Percentiles rank a stretch among this genome's conserved stretches.
Conservation (phyloP, 2,888 invertebrate species). For the Bursaphelenchus okinawaensis region DNA sequence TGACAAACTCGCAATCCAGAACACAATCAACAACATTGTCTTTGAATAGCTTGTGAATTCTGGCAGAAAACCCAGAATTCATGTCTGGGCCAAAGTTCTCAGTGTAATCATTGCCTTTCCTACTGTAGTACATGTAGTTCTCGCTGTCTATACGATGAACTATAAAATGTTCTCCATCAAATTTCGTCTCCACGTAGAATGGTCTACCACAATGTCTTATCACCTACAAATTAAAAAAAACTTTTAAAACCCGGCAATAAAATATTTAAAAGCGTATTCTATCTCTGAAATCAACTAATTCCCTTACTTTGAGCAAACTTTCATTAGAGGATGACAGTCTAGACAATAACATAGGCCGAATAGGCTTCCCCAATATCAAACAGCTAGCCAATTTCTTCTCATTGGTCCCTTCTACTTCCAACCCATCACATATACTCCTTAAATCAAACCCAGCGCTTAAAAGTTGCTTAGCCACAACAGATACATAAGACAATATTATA, state of each 20-base stretch:
- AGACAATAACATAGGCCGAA: conserved; percentile 8
- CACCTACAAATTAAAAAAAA: conserved; percentile 21
- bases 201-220: conserved; percentile 33
- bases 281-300: background rate
- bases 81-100: conserved; percentile 37
- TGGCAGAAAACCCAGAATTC: conserved; percentile 31
- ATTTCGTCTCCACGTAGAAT: conserved; percentile 51
- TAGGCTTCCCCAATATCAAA: conserved; percentile 1
- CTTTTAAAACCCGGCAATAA: conserved; percentile 3
- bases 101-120: conserved; percentile 45
- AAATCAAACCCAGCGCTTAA: background rate
- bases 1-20: conserved; percentile 50
- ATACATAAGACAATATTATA: background rate
- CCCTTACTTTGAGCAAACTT: background rate
- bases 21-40: conserved; percentile 33
- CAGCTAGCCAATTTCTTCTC: background rate
- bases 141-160: conserved; percentile 36
- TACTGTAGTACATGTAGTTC: conserved; percentile 44
- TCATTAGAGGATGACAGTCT: background rate
- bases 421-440: background rate
- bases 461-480: background rate
- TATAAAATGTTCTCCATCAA: conserved; percentile 54
- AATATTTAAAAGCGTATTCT: background rate
- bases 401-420: background rate
- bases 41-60: conserved; percentile 42